Evolutionary conservation across 2,797 vertebrate species (phyloP).

Genomic region (Enoplosus armatus): DNA sequence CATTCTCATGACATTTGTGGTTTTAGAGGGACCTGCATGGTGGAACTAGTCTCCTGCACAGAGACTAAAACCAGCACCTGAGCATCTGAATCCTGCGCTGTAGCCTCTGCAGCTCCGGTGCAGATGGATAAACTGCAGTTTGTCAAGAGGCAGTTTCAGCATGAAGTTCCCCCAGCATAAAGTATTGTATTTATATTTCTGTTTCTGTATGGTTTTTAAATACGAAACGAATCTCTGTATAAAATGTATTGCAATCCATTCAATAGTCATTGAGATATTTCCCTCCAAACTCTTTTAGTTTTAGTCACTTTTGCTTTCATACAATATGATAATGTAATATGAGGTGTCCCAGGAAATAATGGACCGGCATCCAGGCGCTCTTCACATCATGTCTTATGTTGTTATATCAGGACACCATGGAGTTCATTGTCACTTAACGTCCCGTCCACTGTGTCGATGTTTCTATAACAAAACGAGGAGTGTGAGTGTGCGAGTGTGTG

Average conservation of each 20-base stretch:
- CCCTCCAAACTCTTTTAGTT: neutral
- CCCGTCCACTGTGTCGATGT: neutral
- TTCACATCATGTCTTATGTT: neutral
- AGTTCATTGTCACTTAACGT: conserved; percentile 12
- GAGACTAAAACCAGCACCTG: too few relatives aligned
- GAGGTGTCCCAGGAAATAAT: neutral
- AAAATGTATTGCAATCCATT: neutral
- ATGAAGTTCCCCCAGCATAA: too few relatives aligned
- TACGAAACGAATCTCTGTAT: neutral
- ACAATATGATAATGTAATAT: neutral
- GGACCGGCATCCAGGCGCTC: too few relatives aligned
- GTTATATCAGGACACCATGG: neutral
- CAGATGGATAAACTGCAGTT: too few relatives aligned
- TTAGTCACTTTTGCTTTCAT: neutral
- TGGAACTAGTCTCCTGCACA: too few relatives aligned
- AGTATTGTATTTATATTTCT: too few relatives aligned
- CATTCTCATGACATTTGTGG: neutral
- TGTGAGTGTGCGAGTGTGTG: conserved; percentile 3
- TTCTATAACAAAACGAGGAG: neutral
- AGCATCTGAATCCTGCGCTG: too few relatives aligned
- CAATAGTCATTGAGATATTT: neutral
- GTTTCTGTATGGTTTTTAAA: too few relatives aligned
- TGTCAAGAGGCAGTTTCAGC: too few relatives aligned
- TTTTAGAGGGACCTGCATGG: neutral
- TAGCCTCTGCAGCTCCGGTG: too few relatives aligned